Conservation (phyloP, 92 coral and sea anemone species). For the Paragorgia papillata region DNA sequence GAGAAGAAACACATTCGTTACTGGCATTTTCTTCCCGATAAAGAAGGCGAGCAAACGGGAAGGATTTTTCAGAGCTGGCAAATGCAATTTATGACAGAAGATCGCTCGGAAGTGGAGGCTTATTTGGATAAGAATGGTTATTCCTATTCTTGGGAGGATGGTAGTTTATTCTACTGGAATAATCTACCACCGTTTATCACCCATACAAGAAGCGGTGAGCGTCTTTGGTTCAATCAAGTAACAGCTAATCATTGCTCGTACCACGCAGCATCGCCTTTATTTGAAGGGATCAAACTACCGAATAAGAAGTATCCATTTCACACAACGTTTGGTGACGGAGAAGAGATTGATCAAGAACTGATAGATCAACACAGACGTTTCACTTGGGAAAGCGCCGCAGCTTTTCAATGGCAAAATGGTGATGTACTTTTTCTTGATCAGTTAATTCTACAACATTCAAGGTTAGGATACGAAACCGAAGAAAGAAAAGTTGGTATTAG, state of each 20-base stretch:
- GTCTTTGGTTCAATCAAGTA: conserved; percentile 44
- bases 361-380: neutral
- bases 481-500: conserved; percentile 24
- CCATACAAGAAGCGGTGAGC: conserved; percentile 43
- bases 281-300: conserved; percentile 21
- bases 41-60: neutral
- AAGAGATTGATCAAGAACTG: conserved; percentile 1
- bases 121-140: conserved; percentile 19
- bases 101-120: conserved; percentile 38
- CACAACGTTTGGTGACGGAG: conserved; percentile 38
- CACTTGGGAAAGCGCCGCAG: conserved; percentile 28
- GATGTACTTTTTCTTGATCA: conserved; percentile 24
- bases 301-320: conserved; percentile 23
- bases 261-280: conserved; percentile 1
- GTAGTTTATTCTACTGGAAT: conserved; percentile 14
- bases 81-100: conserved; percentile 55
- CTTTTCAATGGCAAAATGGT: conserved; percentile 39
- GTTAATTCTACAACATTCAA: conserved; percentile 17
- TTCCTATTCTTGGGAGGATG: conserved; percentile 14
- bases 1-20: conserved; percentile 58
- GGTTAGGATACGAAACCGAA: conserved; percentile 30
- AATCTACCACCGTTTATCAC: neutral
- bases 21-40: conserved; percentile 51
- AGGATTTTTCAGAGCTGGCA: conserved; percentile 51
- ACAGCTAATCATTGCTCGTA: conserved; percentile 18